Evolutionary conservation across 2,888 invertebrate genomes (phyloP).

Genomic region (Halocaridina rubra): DNA sequence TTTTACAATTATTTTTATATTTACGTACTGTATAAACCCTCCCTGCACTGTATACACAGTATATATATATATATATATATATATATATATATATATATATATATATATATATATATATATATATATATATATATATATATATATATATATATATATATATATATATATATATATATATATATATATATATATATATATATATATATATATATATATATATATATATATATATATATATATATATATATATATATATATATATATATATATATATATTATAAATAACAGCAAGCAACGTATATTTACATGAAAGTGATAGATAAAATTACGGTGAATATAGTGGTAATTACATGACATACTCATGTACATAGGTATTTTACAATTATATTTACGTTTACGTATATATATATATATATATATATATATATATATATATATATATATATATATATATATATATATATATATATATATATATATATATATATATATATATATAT

Average conservation of each 20-base stretch:
- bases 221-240: background rate
- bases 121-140: background rate
- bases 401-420: slow-evolving; percentile 1
- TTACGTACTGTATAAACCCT: too few relatives aligned
- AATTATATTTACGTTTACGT: background rate
- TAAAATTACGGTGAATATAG: too few relatives aligned
- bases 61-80: background rate
- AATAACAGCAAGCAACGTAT: too few relatives aligned
- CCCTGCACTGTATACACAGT: too few relatives aligned
- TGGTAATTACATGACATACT: too few relatives aligned
- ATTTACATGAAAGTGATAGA: too few relatives aligned
- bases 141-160: background rate
- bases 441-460: background rate
- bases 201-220: background rate
- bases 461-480: background rate
- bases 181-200: background rate
- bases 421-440: slow-evolving; percentile 1
- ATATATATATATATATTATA: background rate
- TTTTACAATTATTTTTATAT: too few relatives aligned
- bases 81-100: background rate
- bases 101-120: background rate
- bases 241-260: background rate
- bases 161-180: background rate
- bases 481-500: slow-evolving; percentile 4
- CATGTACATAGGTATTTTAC: too few relatives aligned